These are phyloP conservation scores for Mycalesis mineus DNA, from an alignment of 2,888 invertebrate species.

Conservation along the genomic window DNA sequence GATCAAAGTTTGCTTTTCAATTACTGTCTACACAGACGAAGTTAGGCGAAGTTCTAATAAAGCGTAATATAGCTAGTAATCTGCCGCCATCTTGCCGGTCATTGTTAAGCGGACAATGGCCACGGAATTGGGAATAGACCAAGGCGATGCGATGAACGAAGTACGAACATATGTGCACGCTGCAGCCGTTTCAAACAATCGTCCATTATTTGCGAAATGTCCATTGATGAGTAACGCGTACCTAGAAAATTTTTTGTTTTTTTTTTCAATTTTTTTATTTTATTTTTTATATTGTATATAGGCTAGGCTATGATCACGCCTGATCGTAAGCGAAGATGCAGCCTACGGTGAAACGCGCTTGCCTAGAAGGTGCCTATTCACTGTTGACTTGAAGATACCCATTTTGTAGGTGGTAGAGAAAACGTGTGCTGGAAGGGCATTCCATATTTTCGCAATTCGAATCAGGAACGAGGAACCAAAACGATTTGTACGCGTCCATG, in stretches of 20 bases:
- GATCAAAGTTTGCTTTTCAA: conserved; percentile 1
- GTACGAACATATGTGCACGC: conserved; percentile 52
- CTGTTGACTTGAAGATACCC: too few species aligned
- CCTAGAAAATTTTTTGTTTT: background rate
- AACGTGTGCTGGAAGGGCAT: too few species aligned
- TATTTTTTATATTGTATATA: too few species aligned
- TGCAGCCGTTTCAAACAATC: conserved; percentile 45
- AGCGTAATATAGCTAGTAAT: conserved; percentile 16
- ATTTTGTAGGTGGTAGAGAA: too few species aligned
- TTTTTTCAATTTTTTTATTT: background rate
- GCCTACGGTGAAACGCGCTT: too few species aligned
- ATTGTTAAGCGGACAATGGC: conserved; percentile 62
- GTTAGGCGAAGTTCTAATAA: conserved; percentile 13
- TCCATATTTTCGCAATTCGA: too few species aligned
- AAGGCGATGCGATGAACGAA: conserved; percentile 42
- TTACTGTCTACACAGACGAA: background rate
- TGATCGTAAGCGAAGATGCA: too few species aligned
- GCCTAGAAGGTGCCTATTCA: too few species aligned
- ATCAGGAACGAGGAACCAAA: too few species aligned
- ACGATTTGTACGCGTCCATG: too few species aligned
- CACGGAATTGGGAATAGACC: conserved; percentile 55
- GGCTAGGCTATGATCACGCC: too few species aligned
- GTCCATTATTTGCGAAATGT: conserved; percentile 42
- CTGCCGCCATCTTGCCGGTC: conserved; percentile 36
- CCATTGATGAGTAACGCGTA: conserved; percentile 11